Evolutionary conservation across 64 coral and sea anemone genomes (phyloP), one percentile per base, ranked within the genome.

Genomic region (Cladopsammia gracilis): DNA sequence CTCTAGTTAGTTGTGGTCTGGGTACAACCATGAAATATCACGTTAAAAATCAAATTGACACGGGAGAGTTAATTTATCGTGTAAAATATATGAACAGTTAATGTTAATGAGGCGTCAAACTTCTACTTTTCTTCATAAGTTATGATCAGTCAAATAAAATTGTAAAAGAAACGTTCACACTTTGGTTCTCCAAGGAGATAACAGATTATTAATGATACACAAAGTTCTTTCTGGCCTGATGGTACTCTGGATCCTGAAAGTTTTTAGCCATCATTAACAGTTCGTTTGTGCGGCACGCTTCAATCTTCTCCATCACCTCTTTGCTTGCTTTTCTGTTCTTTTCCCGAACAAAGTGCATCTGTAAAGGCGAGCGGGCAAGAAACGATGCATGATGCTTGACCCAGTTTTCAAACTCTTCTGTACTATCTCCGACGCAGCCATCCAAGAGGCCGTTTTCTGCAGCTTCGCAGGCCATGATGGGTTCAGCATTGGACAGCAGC

Each of bases 221-320:
- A n/a, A n/a, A n/a, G n/a, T n/a, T n/a, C n/a, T n/a, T n/a, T n/a
- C n/a, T n/a, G 14, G 92, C 75, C 16, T 70, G 15, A 44, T 88
- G 82, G 44, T 78, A 93, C 20, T 93, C 64, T 14, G 68, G 57
- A 79, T 86, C 87, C n/a, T 88, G 73, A 73, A 93, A 93, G 75
- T 82, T 93, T 80, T 13, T 72, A 5, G 56, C 78, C 86, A 89
- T 94, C 25, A 81, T 72, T 62, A 18, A 25, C 14, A 81, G 45
- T 83, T 89, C 92, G 83, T 74, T 82, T 58, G 64, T 9, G 23
- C 92, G 85, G 48, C 56, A 59, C 46, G 52, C 48, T 64, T 94
- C 92, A 62, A 89, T 60, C 12, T 64, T 73, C 43, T 89, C 57
- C 59, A 89, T 56, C 54, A 74, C 64, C 9, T 73, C 85, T 64